Evolutionary conservation across 2,888 invertebrate genomes (phyloP).

Genomic region (Chamaedrilus cognettii): DNA sequence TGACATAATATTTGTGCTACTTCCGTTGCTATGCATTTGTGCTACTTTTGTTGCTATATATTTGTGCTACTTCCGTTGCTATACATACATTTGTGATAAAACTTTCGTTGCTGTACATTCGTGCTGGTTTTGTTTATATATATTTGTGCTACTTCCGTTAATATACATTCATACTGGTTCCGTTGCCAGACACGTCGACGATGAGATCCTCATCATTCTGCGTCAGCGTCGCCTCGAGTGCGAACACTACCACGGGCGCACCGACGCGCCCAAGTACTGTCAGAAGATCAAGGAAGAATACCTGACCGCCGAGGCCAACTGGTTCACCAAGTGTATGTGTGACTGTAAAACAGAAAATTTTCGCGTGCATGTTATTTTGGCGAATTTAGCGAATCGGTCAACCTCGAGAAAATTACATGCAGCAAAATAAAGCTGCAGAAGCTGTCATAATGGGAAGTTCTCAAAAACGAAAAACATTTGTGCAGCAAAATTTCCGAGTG

Average conservation of each 20-base stretch:
- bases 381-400: no score
- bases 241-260: slow-evolving; percentile 68
- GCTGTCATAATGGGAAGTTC: no score
- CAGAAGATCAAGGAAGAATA: slow-evolving; percentile 67
- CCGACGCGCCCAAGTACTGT: slow-evolving; percentile 73
- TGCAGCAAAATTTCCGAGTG: no score
- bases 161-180: neutral
- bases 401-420: no score
- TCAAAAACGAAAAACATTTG: no score
- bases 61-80: no score
- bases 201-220: slow-evolving; percentile 78
- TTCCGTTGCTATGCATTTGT: no score
- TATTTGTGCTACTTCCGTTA: neutral
- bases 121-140: neutral
- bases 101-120: neutral
- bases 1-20: no score
- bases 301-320: slow-evolving; percentile 78
- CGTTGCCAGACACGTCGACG: slow-evolving; percentile 68
- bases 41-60: no score
- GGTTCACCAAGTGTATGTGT: slow-evolving; percentile 95
- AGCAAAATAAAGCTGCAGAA: no score
- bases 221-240: slow-evolving; percentile 86
- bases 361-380: no score
- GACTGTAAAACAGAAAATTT: no score
- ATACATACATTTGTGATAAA: neutral